These are phyloP conservation scores for Lucilia sericata DNA, from an alignment of 1,140 invertebrate genomes.

Conservation along the genomic window DNA sequence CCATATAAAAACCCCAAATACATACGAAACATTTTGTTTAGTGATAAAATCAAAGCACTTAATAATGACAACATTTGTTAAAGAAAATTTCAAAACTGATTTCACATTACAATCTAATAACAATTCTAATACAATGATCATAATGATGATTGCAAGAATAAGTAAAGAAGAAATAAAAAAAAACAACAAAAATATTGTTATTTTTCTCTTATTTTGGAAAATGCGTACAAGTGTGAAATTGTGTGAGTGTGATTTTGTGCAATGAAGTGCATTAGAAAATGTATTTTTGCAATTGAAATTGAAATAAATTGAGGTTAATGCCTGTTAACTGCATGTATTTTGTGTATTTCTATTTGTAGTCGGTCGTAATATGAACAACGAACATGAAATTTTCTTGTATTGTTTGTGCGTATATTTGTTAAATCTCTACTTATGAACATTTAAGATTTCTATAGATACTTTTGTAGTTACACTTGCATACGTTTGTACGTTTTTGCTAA, in stretches of 20 bases:
- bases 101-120: too few relatives aligned
- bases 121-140: too few relatives aligned
- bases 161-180: too few relatives aligned
- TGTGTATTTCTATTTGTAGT: too few relatives aligned
- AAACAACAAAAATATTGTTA: too few relatives aligned
- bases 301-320: slow-evolving; percentile 37
- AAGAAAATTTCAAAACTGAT: too few relatives aligned
- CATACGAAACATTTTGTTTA: too few relatives aligned
- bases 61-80: too few relatives aligned
- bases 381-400: neutral
- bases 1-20: too few relatives aligned
- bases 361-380: neutral
- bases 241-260: neutral
- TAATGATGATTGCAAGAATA: too few relatives aligned
- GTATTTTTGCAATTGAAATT: slow-evolving; percentile 29
- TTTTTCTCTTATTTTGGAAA: too few relatives aligned
- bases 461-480: neutral
- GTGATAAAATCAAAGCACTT: too few relatives aligned
- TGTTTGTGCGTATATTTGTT: neutral
- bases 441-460: neutral
- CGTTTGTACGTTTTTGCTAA: neutral
- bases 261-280: neutral
- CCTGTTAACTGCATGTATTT: slow-evolving; percentile 36
- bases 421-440: slow-evolving; percentile 16
- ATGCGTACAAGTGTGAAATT: neutral